Evolutionary conservation across 2,888 invertebrate species (phyloP), one percentile per base, ranked within the genome.

Genomic region (Caenorhabditis virilis): DNA sequence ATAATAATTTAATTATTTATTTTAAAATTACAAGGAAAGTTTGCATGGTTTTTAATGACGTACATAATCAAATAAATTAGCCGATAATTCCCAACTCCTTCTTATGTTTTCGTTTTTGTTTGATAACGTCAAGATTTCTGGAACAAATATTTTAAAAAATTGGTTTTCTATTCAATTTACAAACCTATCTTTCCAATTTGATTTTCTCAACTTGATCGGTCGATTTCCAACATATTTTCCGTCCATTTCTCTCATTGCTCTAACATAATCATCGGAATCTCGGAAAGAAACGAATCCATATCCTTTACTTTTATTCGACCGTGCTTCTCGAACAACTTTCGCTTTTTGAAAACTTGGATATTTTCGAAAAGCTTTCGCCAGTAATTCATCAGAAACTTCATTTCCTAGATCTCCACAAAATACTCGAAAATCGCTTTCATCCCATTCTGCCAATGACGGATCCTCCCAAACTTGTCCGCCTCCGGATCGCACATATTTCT

Each of bases 341-440:
- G 97, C 95, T 82, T 90, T 90, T 83, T 91, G 89, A 85, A 98
- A 98, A 20, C 95, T 93, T 0, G 90, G 89, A 86, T 90, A 82
- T 58, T 80, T 81, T 7, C 91, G 91, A 84, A 98, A 98, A 0
- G 95, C 95, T 74, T 97, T 88, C 0, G 91, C 91, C n/a, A 98
- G 87, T 61, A 95, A 88, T 84, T 98, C 98, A 83, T 98, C 98
- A 0, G 95, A 97, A 23, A 98, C 75, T 84, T 98, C 97, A 84
- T 98, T 98, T 16, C 98, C 98, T 43, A 98, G 88, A 87, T 98
- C 98, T n/a, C 98, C 98, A 84, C 95, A 95, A 85, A 99, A 98
- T 85, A 98, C 90, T 71, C 98, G 88, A 86, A 95, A 98, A 87
- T 98, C 98, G 86, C 89, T 89, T 74, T 92, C 91, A n/a, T 92